These are phyloP conservation scores for Mactromeris polynyma DNA, from an alignment of 2,888 invertebrate species.

Conservation along the genomic window DNA sequence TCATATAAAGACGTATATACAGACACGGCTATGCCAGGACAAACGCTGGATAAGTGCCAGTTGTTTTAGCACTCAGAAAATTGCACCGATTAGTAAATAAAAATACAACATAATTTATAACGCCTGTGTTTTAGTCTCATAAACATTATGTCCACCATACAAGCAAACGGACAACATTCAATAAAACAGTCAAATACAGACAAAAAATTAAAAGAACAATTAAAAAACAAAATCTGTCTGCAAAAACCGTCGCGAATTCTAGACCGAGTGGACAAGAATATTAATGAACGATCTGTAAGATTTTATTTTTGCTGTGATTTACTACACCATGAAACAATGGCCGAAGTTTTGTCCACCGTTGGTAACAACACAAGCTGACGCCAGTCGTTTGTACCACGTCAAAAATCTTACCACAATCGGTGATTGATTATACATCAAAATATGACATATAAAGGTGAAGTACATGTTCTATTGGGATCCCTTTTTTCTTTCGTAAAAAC, in stretches of 20 bases:
- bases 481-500: neutral
- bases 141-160: neutral
- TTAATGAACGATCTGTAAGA: constrained; percentile 16
- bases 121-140: neutral
- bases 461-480: neutral
- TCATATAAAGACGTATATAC: too few species aligned
- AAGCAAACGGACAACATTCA: neutral
- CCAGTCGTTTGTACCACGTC: constrained; percentile 15
- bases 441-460: neutral
- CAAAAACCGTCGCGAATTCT: neutral
- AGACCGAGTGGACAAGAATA: constrained; percentile 6
- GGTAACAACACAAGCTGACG: neutral
- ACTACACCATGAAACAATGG: neutral
- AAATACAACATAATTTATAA: too few species aligned
- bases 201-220: neutral
- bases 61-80: too few species aligned
- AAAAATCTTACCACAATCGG: neutral
- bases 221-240: neutral
- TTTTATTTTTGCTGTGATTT: constrained; percentile 5
- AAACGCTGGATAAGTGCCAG: too few species aligned
- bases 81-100: too few species aligned
- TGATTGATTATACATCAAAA: neutral
- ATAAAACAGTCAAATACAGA: neutral
- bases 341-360: neutral
- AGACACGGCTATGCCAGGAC: too few species aligned